phyloP scores from a whole-genome alignment of 2,113 vertebrate species.

The Poeciliopsis occidentalis region DNA sequence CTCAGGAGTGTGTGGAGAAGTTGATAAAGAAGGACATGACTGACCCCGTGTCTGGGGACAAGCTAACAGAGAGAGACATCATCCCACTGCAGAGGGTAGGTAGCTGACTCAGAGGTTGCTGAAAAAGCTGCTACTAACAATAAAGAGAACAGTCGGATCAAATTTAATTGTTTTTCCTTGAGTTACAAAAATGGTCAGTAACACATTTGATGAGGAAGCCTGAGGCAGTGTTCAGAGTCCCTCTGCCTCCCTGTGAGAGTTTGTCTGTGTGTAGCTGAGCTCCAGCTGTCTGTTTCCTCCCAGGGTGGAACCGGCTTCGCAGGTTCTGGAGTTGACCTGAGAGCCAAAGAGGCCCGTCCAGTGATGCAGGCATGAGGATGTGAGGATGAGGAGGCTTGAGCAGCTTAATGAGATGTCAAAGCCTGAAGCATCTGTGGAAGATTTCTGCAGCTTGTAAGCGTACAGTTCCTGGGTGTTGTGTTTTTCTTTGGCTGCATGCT shows the following conservation, averaged over 20 bases:
- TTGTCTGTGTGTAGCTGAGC: neutral
- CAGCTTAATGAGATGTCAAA: neutral
- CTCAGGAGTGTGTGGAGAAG: constrained; percentile 89
- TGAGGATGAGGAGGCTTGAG: neutral
- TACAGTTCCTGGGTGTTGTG: neutral
- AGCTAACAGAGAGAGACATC: constrained; percentile 85
- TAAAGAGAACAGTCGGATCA: no score
- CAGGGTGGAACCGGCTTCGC: constrained; percentile 89
- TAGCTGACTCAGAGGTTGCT: neutral
- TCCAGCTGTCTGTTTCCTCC: constrained; percentile 10
- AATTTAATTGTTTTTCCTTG: no score
- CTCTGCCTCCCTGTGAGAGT: neutral
- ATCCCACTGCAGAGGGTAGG: constrained; percentile 85
- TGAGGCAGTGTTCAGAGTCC: neutral
- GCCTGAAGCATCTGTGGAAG: neutral
- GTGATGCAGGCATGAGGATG: constrained; percentile 88
- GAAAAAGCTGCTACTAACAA: no score
- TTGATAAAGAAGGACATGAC: constrained; percentile 90
- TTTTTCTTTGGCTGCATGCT: neutral
- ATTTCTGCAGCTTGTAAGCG: neutral
- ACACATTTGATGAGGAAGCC: neutral
- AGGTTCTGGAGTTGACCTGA: constrained; percentile 84
- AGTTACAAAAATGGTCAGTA: neutral
- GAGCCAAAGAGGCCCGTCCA: constrained; percentile 87
- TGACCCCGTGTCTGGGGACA: constrained; percentile 84